Evolutionary conservation across 2,113 vertebrate species (phyloP).

Genomic region (Bucco capensis): DNA sequence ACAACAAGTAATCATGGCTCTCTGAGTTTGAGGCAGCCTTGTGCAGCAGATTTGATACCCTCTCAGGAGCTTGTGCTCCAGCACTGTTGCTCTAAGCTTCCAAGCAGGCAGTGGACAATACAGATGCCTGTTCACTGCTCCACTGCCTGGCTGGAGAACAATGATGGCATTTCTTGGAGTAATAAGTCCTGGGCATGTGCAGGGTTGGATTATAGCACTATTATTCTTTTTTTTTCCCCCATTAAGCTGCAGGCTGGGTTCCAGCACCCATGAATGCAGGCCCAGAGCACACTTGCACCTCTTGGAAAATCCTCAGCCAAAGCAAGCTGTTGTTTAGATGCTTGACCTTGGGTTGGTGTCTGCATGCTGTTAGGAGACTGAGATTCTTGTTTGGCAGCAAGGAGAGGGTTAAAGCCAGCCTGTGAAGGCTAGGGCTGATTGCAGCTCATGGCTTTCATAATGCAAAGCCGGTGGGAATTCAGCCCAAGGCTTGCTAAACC

Average conservation of each 20-base stretch:
- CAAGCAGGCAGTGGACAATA: conserved; percentile 18
- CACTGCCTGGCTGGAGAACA: not conserved
- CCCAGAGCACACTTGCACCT: not conserved
- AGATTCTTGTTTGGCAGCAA: not conserved
- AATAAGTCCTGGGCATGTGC: conserved; percentile 30
- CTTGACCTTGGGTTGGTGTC: not conserved
- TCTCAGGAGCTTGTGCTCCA: not conserved
- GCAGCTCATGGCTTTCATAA: conserved; percentile 53
- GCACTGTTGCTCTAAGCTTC: not conserved
- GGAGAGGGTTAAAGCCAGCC: conserved; percentile 31
- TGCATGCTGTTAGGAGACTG: not conserved
- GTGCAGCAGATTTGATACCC: not conserved
- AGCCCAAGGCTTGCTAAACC: not conserved
- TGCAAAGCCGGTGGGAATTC: conserved; percentile 44
- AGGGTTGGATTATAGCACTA: not conserved
- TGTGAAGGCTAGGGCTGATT: not conserved
- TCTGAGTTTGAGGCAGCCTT: not conserved
- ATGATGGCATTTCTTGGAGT: conserved; percentile 34
- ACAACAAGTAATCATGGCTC: not conserved
- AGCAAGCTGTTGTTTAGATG: not conserved
- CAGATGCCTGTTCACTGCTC: not conserved
- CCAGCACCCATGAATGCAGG: not conserved
- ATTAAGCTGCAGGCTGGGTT: not conserved
- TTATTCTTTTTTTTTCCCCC: not conserved
- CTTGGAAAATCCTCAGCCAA: not conserved